Base-by-base conservation (phyloP, 1,140 invertebrate species). In the Tetramorium parvispinum region DNA sequence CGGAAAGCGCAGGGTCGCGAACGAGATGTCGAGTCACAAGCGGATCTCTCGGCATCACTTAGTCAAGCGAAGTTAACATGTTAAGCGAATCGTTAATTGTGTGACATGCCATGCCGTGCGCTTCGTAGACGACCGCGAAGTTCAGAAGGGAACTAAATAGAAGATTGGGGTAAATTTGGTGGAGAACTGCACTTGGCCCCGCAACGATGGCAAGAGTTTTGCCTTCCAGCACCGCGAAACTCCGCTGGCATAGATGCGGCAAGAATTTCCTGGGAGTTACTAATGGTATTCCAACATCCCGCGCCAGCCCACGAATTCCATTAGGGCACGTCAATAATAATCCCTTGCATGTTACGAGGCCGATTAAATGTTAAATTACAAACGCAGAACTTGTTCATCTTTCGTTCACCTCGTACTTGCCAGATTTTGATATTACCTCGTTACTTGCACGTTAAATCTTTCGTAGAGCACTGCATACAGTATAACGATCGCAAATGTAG, bases 31-130 rank as follows among this genome's bases (percentile, higher is more conserved):
- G 40, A 51, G 61, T 18, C 18, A 7, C n/a, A 3, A 5, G 16
- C 21, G 27, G 16, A 68, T 53, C 32, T 68, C 11, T 18, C 32
- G 13, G 13, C n/a, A 32, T 77, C 77, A 40, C 32, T 79, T 68
- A 68, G 61, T 66, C 46, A 18, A 68, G 13, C 32, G n/a, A 32
- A 53, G n/a, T 70, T 68, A 70, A 81, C 77, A 40, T 53, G 85
- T 87, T 81, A 87, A 91, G 88, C 63, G 89, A 91, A 87, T 90
- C 78, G 85, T 91, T 92, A 91, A 92, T 92, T 90, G 89, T 87
- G 76, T 90, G 87, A 92, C 87, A 87, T 70, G 86, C 88, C 83
- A 55, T 61, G 87, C 88, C 83, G 61, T 78, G 21, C 70, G 78
- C 49, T 51, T 57, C 83, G 68, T 4, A 16, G 37, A 8, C 40